Base-by-base conservation (phyloP, 53 echinoderm and acorn worm species). In the Temnopleurus reevesii region DNA sequence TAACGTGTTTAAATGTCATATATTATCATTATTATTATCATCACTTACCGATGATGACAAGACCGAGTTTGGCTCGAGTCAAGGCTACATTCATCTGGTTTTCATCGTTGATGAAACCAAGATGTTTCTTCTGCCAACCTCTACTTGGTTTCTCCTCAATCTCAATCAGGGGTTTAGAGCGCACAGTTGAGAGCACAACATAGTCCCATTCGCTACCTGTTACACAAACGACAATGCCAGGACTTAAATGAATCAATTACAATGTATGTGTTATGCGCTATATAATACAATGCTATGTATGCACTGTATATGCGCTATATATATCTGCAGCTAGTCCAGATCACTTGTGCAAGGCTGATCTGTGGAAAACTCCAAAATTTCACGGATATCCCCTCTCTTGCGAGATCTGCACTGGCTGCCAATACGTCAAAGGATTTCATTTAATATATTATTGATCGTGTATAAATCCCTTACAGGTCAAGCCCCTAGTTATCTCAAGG, bases 61-160 rank as follows among this genome's bases (percentile, higher is more conserved):
- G 58, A 1, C 58, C 58, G 24, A 4, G 58, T 28, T 58, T 58
- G 58, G 58, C 58, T 58, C 58, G 5, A 5, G 58, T 58, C 58
- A 93, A 53, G 44, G 95, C 93, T 29, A 95, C 95, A 86, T 95
- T 97, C 92, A 97, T 97, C 89, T 97, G 95, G 71, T 93, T 89
- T 34, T 91, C 94, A 90, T 93, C 94, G n/a, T 82, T 90, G 44
- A 90, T 92, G 49, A 94, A 94, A 13, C 94, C 94, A 51, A 93
- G 91, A 57, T 91, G 83, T n/a, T 76, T 53, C 17, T 41, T 55
- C 61, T 86, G 81, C 93, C 93, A 93, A 3, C 81, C 86, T 15
- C 44, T 84, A 27, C 89, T 89, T 47, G 93, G 93, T 19, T 86
- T 76, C 5, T 84, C 81, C 23, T 93, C 93, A 30, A 93, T 89